phyloP scores from a whole-genome alignment of 2,888 invertebrate species.

The Troides helena region DNA sequence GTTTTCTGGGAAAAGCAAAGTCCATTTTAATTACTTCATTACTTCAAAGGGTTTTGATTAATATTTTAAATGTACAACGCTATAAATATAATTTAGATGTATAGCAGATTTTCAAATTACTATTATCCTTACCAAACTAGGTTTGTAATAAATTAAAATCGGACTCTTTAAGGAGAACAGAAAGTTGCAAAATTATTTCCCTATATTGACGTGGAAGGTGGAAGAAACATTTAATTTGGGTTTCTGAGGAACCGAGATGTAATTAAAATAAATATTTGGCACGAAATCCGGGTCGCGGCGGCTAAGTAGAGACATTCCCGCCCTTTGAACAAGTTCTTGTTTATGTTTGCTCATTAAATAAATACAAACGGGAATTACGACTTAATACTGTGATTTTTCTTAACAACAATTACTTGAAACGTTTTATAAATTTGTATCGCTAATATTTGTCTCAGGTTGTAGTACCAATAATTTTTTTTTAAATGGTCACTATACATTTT shows the following conservation, averaged over 20 bases:
- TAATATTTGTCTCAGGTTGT: too few relatives aligned
- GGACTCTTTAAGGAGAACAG: constrained; percentile 31
- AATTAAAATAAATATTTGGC: constrained; percentile 80
- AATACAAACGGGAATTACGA: constrained; percentile 70
- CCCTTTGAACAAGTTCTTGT: constrained; percentile 78
- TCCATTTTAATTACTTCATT: constrained; percentile 3
- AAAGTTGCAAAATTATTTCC: constrained; percentile 45
- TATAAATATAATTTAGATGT: too few relatives aligned
- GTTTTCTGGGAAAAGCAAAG: constrained; percentile 5
- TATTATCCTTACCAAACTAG: background rate
- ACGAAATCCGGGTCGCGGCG: constrained; percentile 72
- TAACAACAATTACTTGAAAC: background rate
- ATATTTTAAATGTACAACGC: too few relatives aligned
- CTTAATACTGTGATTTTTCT: constrained; percentile 47
- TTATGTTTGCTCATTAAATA: constrained; percentile 77
- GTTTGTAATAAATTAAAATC: background rate
- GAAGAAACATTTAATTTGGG: constrained; percentile 61
- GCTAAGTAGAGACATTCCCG: constrained; percentile 75
- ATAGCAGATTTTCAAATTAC: too few relatives aligned
- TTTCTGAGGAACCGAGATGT: constrained; percentile 68
- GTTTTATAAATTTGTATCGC: background rate
- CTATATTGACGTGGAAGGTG: constrained; percentile 56
- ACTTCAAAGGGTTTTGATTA: background rate
- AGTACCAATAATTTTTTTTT: too few relatives aligned
- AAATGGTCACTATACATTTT: too few relatives aligned